phyloP scores from a whole-genome alignment of 2,797 vertebrate genomes.

The Artibeus jamaicensis region DNA sequence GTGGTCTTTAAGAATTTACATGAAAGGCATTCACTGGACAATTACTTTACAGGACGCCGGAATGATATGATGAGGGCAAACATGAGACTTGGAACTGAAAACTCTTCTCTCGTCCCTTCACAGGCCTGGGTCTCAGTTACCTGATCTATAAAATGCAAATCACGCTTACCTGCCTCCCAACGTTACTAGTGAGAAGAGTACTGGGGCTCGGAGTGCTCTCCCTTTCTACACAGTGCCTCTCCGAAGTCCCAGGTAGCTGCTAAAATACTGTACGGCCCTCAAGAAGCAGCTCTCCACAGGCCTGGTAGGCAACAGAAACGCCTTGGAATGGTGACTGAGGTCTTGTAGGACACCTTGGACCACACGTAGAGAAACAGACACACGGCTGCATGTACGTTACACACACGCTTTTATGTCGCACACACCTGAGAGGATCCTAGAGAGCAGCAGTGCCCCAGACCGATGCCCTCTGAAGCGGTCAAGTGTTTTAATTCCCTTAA shows the following conservation, averaged over 20 bases:
- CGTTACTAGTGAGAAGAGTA: neutral
- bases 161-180: neutral
- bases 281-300: neutral
- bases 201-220: neutral
- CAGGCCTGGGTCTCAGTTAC: neutral
- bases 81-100: neutral
- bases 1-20: neutral
- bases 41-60: neutral
- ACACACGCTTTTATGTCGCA: neutral
- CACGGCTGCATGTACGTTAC: neutral
- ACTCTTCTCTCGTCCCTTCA: neutral
- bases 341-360: neutral
- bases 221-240: neutral
- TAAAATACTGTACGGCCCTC: neutral
- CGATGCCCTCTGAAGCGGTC: constrained; percentile 26
- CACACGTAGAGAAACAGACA: neutral
- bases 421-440: neutral
- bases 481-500: constrained; percentile 52
- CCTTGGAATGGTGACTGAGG: neutral
- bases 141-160: neutral
- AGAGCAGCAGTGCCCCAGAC: constrained; percentile 11
- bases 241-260: neutral
- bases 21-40: neutral
- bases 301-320: neutral
- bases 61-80: neutral